Evolutionary conservation across 37 sponge, comb jelly and placozoan genomes (phyloP), one percentile per base, ranked within the genome.

Genomic region (Spongilla lacustris): DNA sequence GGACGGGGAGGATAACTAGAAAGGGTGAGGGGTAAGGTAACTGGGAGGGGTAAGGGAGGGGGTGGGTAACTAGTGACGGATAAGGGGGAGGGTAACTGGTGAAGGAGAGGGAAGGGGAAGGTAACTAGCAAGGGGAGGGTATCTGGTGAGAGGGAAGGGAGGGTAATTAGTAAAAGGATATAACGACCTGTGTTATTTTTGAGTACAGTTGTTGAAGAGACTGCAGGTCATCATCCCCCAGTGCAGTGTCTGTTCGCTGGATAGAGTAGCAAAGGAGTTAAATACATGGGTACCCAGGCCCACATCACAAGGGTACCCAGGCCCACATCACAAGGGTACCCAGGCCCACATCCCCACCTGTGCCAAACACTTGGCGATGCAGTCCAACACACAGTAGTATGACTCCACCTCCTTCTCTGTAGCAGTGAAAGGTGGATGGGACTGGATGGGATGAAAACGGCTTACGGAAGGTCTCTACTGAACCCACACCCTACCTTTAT

Each of bases 151-250:
- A 69, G 28, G 9, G 71, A 27, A 69, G 28, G 27, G 28, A 14
- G 34, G 8, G 2, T 14, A 26, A 79, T 28, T 11, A 31, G 74
- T 74, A 27, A 10, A 4, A 74, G 5, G 28, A 27, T 74, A 35
- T 31, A 73, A 74, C 13, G 27, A 89, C 89, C 74, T 89, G 89
- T 28, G 86, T 85, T 5, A 89, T 86, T 36, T 76, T 83, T 69
- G 89, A 90, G 38, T 86, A 85, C 36, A 89, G 85, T 19, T 81
- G 86, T 66, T 84, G 87, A 2, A 93, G 77, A 32, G 86, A 75
- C 21, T 86, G 87, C 0, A 93, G 27, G 35, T 93, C 93, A 6
- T 86, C 90, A 46, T 83, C 74, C 9, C 78, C 81, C 69, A 85
- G 58, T 6, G 79, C 33, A 22, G 67, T n/a, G 38, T 74, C 81